Conservation (phyloP, 2,113 vertebrate species). For the Eurystomus gularis region DNA sequence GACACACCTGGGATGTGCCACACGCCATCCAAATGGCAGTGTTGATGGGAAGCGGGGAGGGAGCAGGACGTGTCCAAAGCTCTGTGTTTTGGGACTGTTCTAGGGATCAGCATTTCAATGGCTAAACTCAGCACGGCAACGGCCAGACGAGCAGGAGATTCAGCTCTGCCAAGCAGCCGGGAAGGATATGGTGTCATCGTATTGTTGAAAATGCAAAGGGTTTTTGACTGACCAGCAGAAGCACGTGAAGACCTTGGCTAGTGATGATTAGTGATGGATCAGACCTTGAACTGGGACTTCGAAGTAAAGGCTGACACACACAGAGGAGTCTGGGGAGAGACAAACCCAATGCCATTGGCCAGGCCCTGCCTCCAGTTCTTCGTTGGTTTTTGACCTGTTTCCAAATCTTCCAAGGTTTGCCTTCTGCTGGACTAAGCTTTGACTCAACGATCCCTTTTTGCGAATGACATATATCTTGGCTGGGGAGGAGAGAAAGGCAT, state of each 20-base stretch:
- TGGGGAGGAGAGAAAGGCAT: neutral
- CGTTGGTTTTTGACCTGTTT: neutral
- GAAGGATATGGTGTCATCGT: neutral
- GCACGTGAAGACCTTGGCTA: neutral
- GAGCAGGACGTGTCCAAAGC: accelerated
- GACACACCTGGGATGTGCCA: neutral
- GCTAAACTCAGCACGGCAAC: neutral
- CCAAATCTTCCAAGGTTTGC: neutral
- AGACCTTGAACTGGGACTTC: neutral
- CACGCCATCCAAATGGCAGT: neutral
- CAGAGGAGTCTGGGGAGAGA: neutral
- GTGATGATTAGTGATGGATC: neutral
- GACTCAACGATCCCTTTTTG: neutral
- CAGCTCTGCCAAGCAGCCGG: neutral
- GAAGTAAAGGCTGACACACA: neutral
- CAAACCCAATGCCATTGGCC: neutral
- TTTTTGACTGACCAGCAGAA: neutral
- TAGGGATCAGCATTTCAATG: neutral
- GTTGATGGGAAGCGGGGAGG: neutral
- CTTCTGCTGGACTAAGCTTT: neutral
- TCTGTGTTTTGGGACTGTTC: neutral
- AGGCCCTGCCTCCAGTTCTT: neutral
- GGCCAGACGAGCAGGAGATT: neutral
- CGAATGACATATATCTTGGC: accelerated
- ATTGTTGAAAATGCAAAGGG: neutral